Percentiles rank a stretch among this genome's conserved stretches.
These are phyloP conservation scores for Tor tambroides DNA, from an alignment of 2,113 vertebrate species.

Conservation along the genomic window DNA sequence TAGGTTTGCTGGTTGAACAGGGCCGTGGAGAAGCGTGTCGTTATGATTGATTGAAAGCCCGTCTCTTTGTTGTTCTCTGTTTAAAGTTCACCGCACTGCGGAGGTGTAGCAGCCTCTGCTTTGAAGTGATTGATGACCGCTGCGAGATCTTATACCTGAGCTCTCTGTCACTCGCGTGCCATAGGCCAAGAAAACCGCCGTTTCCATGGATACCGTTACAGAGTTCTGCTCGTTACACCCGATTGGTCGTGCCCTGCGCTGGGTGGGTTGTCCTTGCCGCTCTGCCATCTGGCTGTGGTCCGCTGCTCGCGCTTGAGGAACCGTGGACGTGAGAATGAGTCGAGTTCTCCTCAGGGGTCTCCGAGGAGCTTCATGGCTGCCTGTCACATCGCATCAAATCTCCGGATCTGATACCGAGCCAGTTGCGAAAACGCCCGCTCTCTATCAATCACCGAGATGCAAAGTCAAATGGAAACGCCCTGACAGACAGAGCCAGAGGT, in stretches of 20 bases:
- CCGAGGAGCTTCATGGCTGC: constrained; percentile 7
- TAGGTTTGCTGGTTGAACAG: constrained; percentile 30
- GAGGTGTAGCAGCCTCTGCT: constrained; percentile 41
- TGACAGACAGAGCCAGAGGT: constrained; percentile 28
- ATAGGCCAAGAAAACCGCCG: constrained; percentile 50
- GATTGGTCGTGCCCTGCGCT: constrained; percentile 45
- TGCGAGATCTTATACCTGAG: constrained; percentile 55
- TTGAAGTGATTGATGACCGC: constrained; percentile 55
- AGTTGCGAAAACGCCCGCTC: not conserved
- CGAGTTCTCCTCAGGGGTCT: constrained; percentile 1
- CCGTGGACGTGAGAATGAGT: not conserved
- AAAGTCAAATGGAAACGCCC: constrained; percentile 26
- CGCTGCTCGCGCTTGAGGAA: constrained; percentile 27
- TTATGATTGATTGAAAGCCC: constrained; percentile 57
- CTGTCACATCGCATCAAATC: constrained; percentile 46
- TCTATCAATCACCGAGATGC: constrained; percentile 38
- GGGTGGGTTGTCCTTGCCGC: constrained; percentile 35
- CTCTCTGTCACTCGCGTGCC: constrained; percentile 19
- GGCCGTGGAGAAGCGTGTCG: constrained; percentile 27
- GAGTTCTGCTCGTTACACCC: constrained; percentile 40
- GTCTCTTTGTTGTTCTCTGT: constrained; percentile 43
- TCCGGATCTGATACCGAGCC: constrained; percentile 28
- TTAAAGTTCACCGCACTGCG: constrained; percentile 49
- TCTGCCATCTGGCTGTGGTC: constrained; percentile 35
- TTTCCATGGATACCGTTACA: constrained; percentile 63